Conservation (phyloP, 2,888 invertebrate species). For the Pteria penguin region DNA sequence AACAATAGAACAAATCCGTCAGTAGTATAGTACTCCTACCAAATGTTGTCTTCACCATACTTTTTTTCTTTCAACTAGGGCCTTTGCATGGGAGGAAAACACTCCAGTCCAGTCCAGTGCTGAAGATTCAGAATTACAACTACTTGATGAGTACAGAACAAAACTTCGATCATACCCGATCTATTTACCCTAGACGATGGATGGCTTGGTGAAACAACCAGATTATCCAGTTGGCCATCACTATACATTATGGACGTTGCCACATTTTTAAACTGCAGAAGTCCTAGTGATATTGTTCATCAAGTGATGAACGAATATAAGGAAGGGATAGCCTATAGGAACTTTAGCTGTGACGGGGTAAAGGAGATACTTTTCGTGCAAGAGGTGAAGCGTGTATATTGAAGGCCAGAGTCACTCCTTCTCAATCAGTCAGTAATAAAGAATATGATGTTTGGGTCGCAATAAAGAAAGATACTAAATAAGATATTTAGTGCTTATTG, state of each 20-base stretch:
- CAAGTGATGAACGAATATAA: slow-evolving; percentile 22
- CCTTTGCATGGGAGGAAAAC: slow-evolving; percentile 20
- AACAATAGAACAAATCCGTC: too few relatives aligned
- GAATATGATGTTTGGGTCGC: slow-evolving; percentile 5
- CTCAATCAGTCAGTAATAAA: slow-evolving; percentile 7
- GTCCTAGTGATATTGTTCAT: slow-evolving; percentile 27
- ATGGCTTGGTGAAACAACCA: background rate
- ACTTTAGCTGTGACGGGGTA: slow-evolving; percentile 20
- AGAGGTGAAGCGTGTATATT: background rate
- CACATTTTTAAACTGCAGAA: slow-evolving; percentile 20
- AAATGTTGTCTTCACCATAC: background rate
- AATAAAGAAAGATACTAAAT: background rate
- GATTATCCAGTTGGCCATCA: slow-evolving; percentile 11
- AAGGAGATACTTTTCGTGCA: background rate
- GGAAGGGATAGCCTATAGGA: slow-evolving; percentile 15
- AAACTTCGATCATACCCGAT: slow-evolving; percentile 20
- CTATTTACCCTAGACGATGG: slow-evolving; percentile 11
- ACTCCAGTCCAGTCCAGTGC: slow-evolving; percentile 9
- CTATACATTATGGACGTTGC: slow-evolving; percentile 27
- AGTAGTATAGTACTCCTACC: too few relatives aligned
- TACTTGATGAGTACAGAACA: slow-evolving; percentile 13
- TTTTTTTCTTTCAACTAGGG: slow-evolving; percentile 1
- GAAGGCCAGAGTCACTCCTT: slow-evolving; percentile 2
- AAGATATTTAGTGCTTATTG: slow-evolving; percentile 16
- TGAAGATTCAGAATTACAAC: background rate